These are phyloP conservation scores for Lithophane leautieri DNA, from an alignment of 2,888 invertebrate genomes.

Conservation along the genomic window DNA sequence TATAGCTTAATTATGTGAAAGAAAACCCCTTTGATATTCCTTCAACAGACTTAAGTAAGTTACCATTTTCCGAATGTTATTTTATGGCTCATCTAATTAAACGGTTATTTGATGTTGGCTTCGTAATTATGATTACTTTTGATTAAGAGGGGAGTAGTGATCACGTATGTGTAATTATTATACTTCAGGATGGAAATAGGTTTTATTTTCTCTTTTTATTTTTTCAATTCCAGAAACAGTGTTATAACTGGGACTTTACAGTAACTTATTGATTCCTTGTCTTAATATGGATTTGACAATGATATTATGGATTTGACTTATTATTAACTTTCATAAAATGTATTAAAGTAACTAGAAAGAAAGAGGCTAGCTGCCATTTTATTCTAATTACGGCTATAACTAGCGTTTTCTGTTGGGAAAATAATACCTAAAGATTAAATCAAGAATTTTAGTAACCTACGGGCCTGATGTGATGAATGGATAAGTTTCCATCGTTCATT, in stretches of 20 bases:
- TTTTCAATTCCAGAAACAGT: conserved; percentile 1
- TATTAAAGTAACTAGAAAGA: not conserved
- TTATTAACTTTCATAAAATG: conserved; percentile 19
- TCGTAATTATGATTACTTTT: not conserved
- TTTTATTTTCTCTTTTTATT: not conserved
- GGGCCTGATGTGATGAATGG: conserved; percentile 58
- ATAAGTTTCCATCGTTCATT: conserved; percentile 69
- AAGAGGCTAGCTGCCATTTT: conserved; percentile 6
- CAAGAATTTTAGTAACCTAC: conserved; percentile 17
- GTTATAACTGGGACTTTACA: not conserved
- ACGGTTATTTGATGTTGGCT: conserved; percentile 10
- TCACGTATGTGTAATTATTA: conserved; percentile 1
- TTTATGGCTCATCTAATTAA: conserved; percentile 2
- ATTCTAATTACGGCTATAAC: not conserved
- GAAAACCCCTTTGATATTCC: conserved; percentile 9
- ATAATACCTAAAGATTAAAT: conserved; percentile 4
- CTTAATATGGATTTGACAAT: no score
- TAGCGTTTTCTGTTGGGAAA: conserved; percentile 8
- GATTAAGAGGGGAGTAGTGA: not conserved
- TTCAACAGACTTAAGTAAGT: not conserved
- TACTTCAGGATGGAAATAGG: not conserved
- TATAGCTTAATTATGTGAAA: not conserved
- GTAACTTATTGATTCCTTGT: conserved; percentile 1
- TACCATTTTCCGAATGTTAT: not conserved
- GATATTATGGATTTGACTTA: not conserved